Percentiles rank a stretch among this genome's conserved stretches.
Evolutionary conservation across 2,113 vertebrate species (phyloP).

Genomic region (Typhlomys cinereus): DNA sequence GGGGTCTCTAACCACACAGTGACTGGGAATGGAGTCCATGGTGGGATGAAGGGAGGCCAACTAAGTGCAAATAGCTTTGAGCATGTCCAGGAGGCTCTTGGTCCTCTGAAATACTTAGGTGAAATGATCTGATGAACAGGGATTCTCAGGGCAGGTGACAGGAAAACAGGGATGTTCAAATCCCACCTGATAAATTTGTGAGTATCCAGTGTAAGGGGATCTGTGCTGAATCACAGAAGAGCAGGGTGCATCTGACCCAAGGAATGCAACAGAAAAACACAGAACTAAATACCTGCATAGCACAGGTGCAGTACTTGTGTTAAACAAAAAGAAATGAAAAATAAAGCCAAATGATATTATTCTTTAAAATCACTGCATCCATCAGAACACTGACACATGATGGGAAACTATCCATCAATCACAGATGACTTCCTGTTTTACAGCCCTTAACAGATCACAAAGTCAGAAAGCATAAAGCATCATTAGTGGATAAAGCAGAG

Average conservation of each 20-base stretch:
- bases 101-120: not conserved
- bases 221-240: not conserved
- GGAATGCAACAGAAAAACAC: not conserved
- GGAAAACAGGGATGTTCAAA: not conserved
- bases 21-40: not conserved
- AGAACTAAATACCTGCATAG: not conserved
- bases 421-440: not conserved
- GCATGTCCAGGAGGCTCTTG: not conserved
- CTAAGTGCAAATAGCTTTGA: not conserved
- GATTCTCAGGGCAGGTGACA: not conserved
- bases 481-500: not conserved
- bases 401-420: not conserved
- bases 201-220: not conserved
- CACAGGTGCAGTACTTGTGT: not conserved
- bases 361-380: not conserved
- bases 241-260: not conserved
- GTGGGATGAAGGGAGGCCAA: not conserved
- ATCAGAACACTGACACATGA: not conserved
- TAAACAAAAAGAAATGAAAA: not conserved
- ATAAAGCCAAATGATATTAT: not conserved
- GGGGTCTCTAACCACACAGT: not conserved
- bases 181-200: not conserved
- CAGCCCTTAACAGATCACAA: not conserved
- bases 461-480: conserved; percentile 8
- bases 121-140: not conserved